Conservation (phyloP, 2,888 invertebrate genomes). For the Molanna angustata region DNA sequence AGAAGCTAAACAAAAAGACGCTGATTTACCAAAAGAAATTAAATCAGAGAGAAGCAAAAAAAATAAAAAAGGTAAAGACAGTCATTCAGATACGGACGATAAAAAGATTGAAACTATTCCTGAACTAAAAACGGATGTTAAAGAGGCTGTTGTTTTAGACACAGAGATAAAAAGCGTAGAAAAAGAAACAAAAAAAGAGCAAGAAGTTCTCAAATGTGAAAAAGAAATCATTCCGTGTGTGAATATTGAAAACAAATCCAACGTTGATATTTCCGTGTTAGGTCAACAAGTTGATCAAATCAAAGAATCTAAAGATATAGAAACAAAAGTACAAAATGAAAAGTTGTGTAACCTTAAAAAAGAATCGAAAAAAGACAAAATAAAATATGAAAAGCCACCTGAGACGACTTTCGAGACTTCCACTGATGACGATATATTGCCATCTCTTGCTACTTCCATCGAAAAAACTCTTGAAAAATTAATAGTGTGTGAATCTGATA, state of each 20-base stretch:
- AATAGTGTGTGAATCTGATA: slow-evolving; percentile 29
- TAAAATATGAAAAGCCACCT: neutral
- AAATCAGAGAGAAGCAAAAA: slow-evolving; percentile 14
- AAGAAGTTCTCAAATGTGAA: no score
- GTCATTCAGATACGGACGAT: neutral
- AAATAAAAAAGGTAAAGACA: slow-evolving; percentile 18
- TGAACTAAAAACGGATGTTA: neutral
- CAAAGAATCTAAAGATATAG: neutral
- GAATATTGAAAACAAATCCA: no score
- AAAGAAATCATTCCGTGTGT: no score
- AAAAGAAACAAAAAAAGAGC: neutral
- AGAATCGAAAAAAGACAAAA: neutral
- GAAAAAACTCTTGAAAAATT: slow-evolving; percentile 29
- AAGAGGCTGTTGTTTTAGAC: neutral
- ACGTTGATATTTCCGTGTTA: no score
- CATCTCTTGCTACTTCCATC: slow-evolving; percentile 26
- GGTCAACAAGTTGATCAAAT: neutral
- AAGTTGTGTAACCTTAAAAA: no score
- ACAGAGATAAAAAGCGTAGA: neutral
- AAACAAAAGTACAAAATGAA: no score
- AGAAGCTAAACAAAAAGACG: slow-evolving; percentile 4
- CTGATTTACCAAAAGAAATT: neutral
- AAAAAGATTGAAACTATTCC: neutral
- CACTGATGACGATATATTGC: slow-evolving; percentile 25
- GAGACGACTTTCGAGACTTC: neutral